Conservation (phyloP, 2,797 vertebrate genomes). For the Prunella strophiata region DNA sequence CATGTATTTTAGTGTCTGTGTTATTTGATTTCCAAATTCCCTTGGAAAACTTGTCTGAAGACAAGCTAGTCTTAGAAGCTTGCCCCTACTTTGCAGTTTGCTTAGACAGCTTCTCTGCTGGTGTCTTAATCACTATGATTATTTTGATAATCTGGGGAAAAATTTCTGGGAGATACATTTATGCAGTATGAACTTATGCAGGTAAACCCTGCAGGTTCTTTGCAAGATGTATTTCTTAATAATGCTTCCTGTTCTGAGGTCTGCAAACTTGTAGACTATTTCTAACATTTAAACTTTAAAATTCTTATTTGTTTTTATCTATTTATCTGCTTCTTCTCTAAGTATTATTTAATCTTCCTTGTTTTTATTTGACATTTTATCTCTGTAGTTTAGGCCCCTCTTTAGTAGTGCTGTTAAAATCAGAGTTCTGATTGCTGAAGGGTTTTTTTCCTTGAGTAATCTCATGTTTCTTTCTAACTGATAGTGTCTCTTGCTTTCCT, state of each 20-base stretch:
- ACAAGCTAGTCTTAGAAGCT: not conserved
- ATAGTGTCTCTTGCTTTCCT: not conserved
- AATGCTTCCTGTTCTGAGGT: not conserved
- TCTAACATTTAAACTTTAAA: not conserved
- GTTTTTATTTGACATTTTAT: not conserved
- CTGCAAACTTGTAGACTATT: not conserved
- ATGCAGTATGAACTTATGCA: not conserved
- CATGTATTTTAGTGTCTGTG: not conserved
- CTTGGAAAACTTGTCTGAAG: not conserved
- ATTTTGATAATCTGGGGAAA: not conserved
- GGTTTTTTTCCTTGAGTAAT: not conserved
- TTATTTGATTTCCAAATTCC: not conserved
- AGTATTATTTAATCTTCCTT: not conserved
- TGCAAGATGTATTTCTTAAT: not conserved
- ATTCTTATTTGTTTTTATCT: not conserved
- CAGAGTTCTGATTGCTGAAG: not conserved
- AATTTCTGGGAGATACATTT: not conserved
- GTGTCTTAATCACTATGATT: not conserved
- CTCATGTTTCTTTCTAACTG: not conserved
- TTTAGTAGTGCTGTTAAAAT: not conserved
- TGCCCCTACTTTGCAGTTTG: not conserved
- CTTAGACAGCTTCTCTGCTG: not conserved
- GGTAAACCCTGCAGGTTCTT: not conserved
- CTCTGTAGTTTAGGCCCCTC: not conserved
- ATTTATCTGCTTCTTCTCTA: not conserved